A percentile compares a stretch with the other conserved stretches of the same genome.
Evolutionary conservation across 37 sponge, comb jelly and placozoan species (phyloP).

Genomic region (Aphrocallistes beatrix): DNA sequence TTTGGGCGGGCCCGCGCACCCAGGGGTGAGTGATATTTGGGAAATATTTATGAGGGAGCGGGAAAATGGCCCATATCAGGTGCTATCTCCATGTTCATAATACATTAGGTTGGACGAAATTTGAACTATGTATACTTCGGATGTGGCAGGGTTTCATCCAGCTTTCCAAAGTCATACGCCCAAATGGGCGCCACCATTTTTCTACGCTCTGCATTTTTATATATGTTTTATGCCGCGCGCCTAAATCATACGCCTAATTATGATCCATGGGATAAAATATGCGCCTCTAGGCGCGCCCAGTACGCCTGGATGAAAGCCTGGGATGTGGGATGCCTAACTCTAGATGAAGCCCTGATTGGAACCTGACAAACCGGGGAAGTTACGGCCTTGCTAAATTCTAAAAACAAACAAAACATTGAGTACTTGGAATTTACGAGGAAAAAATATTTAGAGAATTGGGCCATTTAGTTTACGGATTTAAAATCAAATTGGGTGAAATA

Average conservation of each 20-base stretch:
- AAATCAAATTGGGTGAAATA: neutral
- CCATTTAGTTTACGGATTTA: slow-evolving; percentile 14
- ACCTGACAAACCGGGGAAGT: slow-evolving; percentile 14
- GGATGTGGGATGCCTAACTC: slow-evolving; percentile 11
- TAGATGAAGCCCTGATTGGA: slow-evolving; percentile 3
- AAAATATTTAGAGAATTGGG: slow-evolving; percentile 14
- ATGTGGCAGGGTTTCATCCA: neutral
- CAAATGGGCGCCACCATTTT: too few species aligned
- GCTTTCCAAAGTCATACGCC: too few species aligned
- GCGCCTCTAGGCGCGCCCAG: too few species aligned
- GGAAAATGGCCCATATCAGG: slow-evolving; percentile 19
- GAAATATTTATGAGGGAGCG: slow-evolving; percentile 19
- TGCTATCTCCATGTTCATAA: slow-evolving; percentile 19
- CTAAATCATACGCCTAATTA: too few species aligned
- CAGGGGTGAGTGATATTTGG: slow-evolving; percentile 19
- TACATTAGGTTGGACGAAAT: slow-evolving; percentile 19
- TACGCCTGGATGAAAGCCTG: too few species aligned
- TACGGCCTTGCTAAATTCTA: slow-evolving; percentile 9
- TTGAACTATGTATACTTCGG: neutral
- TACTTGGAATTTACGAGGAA: slow-evolving; percentile 17
- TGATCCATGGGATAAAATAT: too few species aligned
- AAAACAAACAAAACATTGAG: slow-evolving; percentile 18
- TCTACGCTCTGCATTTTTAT: too few species aligned
- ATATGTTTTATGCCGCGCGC: too few species aligned
- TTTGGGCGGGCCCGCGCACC: slow-evolving; percentile 17